A percentile compares a stretch with the other conserved stretches of the same genome.
phyloP scores from a whole-genome alignment of 2,797 vertebrate species.

The Galagoides demidoff region DNA sequence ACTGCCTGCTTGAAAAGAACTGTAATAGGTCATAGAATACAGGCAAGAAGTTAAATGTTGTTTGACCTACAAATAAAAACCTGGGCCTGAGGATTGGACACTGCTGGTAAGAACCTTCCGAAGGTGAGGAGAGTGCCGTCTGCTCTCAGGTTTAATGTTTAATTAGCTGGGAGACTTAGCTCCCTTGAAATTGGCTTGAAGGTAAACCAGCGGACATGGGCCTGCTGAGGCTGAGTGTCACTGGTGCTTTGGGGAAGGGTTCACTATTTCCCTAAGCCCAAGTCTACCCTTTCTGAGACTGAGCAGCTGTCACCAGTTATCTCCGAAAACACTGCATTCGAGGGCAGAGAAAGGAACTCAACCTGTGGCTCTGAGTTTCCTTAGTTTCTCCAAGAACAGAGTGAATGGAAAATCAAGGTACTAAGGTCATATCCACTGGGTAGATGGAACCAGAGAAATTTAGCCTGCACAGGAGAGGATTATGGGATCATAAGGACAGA shows the following conservation, averaged over 20 bases:
- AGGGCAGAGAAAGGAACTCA: neutral
- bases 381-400: neutral
- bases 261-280: neutral
- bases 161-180: too few species aligned
- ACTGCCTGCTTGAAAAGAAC: neutral
- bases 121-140: neutral
- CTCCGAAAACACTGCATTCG: neutral
- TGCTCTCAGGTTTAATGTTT: neutral
- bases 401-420: neutral
- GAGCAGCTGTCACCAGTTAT: fast-evolving
- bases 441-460: neutral
- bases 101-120: neutral
- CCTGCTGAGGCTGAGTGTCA: neutral
- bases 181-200: neutral
- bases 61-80: neutral
- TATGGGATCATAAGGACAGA: neutral
- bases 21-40: neutral
- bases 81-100: neutral
- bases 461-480: neutral
- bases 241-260: neutral
- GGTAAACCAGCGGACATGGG: neutral
- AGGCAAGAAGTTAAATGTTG: neutral
- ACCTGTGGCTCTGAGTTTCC: neutral
- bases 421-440: neutral
- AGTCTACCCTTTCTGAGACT: neutral